Conservation (phyloP, 64 coral and sea anemone species). For the Pocillopora damicornis region DNA sequence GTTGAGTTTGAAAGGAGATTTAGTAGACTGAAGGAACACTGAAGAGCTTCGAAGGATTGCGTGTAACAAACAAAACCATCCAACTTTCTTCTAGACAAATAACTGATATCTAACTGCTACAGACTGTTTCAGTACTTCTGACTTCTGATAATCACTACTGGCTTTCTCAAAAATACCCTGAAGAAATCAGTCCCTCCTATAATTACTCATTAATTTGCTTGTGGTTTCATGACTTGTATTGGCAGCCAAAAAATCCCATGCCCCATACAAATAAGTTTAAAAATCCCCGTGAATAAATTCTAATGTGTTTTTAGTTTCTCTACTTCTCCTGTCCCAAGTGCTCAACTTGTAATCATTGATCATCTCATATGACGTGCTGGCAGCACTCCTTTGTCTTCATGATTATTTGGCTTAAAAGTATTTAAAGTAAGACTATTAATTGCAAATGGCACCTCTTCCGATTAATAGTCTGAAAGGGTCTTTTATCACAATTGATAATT, state of each 20-base stretch:
- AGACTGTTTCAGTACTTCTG: constrained; percentile 29
- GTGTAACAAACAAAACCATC: constrained; percentile 13
- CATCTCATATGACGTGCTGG: not conserved
- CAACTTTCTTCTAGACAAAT: constrained; percentile 25
- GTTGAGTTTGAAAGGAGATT: too few species aligned
- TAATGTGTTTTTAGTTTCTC: constrained; percentile 22
- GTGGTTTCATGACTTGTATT: constrained; percentile 24
- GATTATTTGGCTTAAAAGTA: too few species aligned
- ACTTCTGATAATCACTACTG: constrained; percentile 28
- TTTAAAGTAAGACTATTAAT: too few species aligned
- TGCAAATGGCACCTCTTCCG: too few species aligned
- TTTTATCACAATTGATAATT: too few species aligned
- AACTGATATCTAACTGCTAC: constrained; percentile 31
- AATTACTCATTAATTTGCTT: constrained; percentile 6
- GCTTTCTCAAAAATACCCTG: constrained; percentile 53
- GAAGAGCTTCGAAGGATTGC: not conserved
- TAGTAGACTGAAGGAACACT: too few species aligned
- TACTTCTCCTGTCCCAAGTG: constrained; percentile 7
- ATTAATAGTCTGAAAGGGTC: too few species aligned
- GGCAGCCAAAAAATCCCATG: constrained; percentile 32
- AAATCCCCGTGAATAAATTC: constrained; percentile 40
- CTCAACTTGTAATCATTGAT: constrained; percentile 36
- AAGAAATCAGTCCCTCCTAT: constrained; percentile 26
- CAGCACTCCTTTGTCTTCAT: too few species aligned
- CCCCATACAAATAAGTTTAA: constrained; percentile 23